These are phyloP conservation scores for Scrobipalpa costella DNA, from an alignment of 2,888 invertebrate species.

Conservation along the genomic window DNA sequence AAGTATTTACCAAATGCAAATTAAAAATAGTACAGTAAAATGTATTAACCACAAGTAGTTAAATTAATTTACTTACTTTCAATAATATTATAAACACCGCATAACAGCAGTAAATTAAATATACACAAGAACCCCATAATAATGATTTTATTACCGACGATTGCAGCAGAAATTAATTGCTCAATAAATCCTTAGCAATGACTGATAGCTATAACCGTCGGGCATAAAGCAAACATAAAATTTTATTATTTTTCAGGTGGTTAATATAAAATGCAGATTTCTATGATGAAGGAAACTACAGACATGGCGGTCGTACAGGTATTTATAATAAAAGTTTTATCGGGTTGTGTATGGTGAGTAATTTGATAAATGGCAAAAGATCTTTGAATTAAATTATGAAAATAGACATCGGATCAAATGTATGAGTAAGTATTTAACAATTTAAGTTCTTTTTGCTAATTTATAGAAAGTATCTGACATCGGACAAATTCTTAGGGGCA, in stretches of 20 bases:
- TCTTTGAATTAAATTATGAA: no score
- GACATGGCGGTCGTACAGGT: no score
- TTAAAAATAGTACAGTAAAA: no score
- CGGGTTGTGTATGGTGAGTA: no score
- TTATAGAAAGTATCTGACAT: no score
- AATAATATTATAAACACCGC: neutral
- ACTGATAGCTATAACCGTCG: neutral
- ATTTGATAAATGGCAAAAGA: neutral
- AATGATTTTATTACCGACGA: neutral
- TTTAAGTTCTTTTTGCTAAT: no score
- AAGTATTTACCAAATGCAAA: no score
- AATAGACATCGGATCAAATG: no score
- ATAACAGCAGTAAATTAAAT: neutral
- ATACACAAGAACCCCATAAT: neutral
- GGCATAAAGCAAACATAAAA: neutral
- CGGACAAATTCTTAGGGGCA: no score
- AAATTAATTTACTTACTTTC: no score
- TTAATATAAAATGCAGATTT: neutral
- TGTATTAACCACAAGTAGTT: neutral
- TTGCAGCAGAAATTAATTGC: neutral
- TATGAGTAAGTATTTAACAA: no score
- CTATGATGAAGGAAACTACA: neutral
- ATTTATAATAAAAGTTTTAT: neutral
- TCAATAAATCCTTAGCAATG: neutral
- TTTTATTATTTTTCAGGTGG: slow-evolving; percentile 6